phyloP scores from a whole-genome alignment of 2,888 invertebrate species.

The Itoplectis maculator region DNA sequence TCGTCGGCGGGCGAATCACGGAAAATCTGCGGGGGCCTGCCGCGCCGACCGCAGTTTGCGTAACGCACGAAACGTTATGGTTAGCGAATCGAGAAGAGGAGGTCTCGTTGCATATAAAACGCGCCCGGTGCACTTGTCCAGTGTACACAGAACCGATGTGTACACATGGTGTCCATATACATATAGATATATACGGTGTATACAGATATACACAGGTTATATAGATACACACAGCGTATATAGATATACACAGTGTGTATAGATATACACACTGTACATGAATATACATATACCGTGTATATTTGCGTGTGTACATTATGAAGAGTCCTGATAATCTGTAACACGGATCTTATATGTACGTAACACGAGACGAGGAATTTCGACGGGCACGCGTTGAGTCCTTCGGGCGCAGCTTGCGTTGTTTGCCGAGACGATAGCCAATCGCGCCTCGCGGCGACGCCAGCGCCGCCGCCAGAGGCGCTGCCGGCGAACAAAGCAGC shows the following conservation, averaged over 20 bases:
- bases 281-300: too few species aligned
- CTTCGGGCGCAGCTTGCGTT: not conserved
- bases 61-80: constrained; percentile 61
- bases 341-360: constrained; percentile 38
- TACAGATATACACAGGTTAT: too few species aligned
- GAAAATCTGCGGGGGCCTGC: constrained; percentile 15
- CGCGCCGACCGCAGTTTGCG: constrained; percentile 56
- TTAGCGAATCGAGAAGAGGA: constrained; percentile 63
- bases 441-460: not conserved
- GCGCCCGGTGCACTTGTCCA: not conserved
- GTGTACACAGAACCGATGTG: constrained; percentile 11
- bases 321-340: constrained; percentile 36
- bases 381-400: constrained; percentile 5
- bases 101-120: constrained; percentile 27
- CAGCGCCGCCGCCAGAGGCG: too few species aligned
- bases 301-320: not conserved
- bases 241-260: too few species aligned
- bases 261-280: too few species aligned
- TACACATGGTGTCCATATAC: not conserved
- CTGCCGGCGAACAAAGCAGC: too few species aligned
- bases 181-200: too few species aligned
- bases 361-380: constrained; percentile 19
- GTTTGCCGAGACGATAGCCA: constrained; percentile 7
- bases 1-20: too few species aligned
- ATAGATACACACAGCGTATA: too few species aligned